Percentiles rank a stretch among this genome's conserved stretches.
Conservation (phyloP, 2,888 invertebrate species). For the Lypha dubia region DNA sequence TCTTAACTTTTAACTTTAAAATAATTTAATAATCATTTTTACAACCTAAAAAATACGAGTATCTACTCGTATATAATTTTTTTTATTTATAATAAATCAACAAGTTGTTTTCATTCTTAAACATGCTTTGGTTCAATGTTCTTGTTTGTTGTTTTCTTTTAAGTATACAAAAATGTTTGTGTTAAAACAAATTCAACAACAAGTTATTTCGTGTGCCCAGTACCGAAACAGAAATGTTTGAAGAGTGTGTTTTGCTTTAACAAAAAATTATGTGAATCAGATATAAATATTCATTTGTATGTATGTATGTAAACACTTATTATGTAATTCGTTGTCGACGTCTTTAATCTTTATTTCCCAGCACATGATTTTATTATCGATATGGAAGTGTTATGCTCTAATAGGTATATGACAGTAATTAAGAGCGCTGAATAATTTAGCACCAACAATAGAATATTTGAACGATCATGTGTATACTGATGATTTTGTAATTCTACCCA, state of each 20-base stretch:
- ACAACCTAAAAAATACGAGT: no score
- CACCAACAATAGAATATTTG: no score
- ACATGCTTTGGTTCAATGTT: not conserved
- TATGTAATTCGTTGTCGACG: not conserved
- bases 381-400: not conserved
- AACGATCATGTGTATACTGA: no score
- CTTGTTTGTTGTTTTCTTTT: not conserved
- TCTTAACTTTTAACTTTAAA: conserved; percentile 11
- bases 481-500: no score
- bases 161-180: not conserved
- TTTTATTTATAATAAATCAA: no score
- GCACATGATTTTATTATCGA: not conserved
- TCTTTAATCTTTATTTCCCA: not conserved
- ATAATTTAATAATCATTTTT: not conserved
- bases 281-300: not conserved
- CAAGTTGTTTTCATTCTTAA: not conserved
- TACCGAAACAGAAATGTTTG: not conserved
- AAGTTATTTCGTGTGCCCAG: not conserved
- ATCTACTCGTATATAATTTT: no score
- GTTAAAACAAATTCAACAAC: not conserved
- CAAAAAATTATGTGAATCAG: not conserved
- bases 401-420: no score
- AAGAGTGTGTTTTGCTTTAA: not conserved
- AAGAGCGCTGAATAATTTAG: no score
- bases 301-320: not conserved